phyloP scores from a whole-genome alignment of 2,888 invertebrate genomes.

The Lithophane socia region DNA sequence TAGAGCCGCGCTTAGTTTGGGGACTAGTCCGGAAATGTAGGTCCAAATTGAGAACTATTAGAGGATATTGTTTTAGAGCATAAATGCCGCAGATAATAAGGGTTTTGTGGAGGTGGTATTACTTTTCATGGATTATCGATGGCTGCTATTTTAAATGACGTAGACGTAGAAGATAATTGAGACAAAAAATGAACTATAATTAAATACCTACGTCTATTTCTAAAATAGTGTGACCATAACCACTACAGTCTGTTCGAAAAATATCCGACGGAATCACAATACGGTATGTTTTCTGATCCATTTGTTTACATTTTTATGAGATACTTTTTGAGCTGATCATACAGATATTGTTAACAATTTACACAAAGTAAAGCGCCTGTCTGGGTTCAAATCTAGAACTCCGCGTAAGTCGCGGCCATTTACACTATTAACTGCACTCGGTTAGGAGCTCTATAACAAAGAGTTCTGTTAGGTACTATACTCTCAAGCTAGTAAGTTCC shows the following conservation, averaged over 20 bases:
- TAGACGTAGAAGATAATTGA: not conserved
- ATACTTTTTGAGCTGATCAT: too few species aligned
- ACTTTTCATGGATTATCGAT: constrained; percentile 3
- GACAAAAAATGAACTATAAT: not conserved
- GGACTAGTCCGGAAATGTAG: constrained; percentile 11
- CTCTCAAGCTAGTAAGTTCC: constrained; percentile 1
- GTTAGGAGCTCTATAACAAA: not conserved
- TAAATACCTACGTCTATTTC: not conserved
- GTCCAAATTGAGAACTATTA: constrained; percentile 48
- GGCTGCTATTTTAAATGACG: not conserved
- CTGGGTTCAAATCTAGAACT: too few species aligned
- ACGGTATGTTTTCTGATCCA: too few species aligned
- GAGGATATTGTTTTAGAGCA: constrained; percentile 38
- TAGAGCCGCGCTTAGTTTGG: constrained; percentile 29
- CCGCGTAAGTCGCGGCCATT: too few species aligned
- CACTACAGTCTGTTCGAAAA: not conserved
- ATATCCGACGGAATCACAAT: too few species aligned
- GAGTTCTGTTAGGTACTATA: not conserved
- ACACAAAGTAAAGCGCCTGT: too few species aligned
- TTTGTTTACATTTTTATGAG: too few species aligned
- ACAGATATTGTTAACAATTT: too few species aligned
- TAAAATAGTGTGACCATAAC: not conserved
- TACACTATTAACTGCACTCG: too few species aligned
- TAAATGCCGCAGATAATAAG: not conserved
- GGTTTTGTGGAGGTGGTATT: not conserved